Evolutionary conservation across 1,140 invertebrate species (phyloP).

Genomic region (Pseudomyrmex gracilis): DNA sequence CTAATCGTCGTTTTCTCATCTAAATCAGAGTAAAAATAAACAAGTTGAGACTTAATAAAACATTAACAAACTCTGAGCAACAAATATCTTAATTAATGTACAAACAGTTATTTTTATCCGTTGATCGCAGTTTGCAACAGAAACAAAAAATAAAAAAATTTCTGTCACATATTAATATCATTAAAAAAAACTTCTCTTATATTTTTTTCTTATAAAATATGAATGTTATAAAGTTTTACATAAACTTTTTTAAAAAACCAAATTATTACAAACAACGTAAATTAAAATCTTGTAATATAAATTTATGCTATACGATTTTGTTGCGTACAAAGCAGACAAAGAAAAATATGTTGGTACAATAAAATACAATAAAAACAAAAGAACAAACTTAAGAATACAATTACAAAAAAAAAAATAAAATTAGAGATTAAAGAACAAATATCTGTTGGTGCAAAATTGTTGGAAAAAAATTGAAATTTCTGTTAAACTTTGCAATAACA

Average conservation of each 20-base stretch:
- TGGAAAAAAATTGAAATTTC: too few species aligned
- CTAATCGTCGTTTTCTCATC: conserved; percentile 90
- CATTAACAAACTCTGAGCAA: background rate
- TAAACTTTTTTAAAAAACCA: too few species aligned
- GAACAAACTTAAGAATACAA: background rate
- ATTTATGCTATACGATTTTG: background rate
- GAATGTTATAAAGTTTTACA: background rate
- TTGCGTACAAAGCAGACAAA: background rate
- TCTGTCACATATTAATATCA: conserved; percentile 1
- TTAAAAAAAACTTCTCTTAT: too few species aligned
- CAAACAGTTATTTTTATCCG: conserved; percentile 30
- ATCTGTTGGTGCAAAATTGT: background rate
- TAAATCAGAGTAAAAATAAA: conserved; percentile 78
- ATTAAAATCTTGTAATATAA: background rate
- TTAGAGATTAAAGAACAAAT: background rate
- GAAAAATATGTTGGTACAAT: background rate
- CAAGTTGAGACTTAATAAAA: background rate
- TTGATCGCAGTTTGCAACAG: background rate
- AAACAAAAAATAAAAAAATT: background rate
- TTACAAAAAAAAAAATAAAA: background rate
- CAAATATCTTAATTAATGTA: conserved; percentile 15
- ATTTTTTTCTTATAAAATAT: background rate
- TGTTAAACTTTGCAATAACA: background rate
- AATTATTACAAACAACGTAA: background rate
- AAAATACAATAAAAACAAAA: background rate